Conservation (phyloP, 2,797 vertebrate species). For the Mionectes olivaceus region DNA sequence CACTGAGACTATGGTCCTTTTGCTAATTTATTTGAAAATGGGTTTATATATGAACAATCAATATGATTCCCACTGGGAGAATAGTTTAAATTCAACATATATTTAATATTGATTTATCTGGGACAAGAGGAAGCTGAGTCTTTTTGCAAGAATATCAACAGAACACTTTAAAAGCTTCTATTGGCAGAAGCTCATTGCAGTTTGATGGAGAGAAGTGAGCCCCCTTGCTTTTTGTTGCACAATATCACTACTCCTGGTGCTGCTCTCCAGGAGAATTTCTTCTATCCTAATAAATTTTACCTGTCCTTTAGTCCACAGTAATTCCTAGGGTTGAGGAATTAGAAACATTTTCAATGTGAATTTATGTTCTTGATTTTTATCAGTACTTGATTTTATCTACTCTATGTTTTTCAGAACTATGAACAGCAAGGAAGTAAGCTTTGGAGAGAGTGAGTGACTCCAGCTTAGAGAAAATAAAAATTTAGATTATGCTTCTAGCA, state of each 20-base stretch:
- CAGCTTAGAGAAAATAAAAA: conserved; percentile 17
- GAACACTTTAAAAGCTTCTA: background rate
- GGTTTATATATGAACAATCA: background rate
- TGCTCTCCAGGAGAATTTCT: background rate
- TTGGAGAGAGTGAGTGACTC: background rate
- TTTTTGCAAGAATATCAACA: background rate
- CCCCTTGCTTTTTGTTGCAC: background rate
- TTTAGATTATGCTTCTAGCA: background rate
- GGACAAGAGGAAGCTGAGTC: background rate
- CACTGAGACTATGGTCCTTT: background rate
- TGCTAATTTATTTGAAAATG: background rate
- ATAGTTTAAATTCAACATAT: background rate
- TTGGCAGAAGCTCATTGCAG: background rate
- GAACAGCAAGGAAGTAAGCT: conserved; percentile 10
- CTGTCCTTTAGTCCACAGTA: background rate
- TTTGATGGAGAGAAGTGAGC: background rate
- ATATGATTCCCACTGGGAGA: background rate
- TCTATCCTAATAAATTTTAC: background rate
- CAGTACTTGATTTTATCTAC: background rate
- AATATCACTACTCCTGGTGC: background rate
- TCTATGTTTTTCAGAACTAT: background rate
- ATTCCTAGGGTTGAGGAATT: background rate
- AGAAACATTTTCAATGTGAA: background rate
- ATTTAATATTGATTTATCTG: background rate
- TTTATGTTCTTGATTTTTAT: background rate